Evolutionary conservation across 1,140 invertebrate species (phyloP), one percentile per base, ranked within the genome.

Genomic region (Zophobas atratus): DNA sequence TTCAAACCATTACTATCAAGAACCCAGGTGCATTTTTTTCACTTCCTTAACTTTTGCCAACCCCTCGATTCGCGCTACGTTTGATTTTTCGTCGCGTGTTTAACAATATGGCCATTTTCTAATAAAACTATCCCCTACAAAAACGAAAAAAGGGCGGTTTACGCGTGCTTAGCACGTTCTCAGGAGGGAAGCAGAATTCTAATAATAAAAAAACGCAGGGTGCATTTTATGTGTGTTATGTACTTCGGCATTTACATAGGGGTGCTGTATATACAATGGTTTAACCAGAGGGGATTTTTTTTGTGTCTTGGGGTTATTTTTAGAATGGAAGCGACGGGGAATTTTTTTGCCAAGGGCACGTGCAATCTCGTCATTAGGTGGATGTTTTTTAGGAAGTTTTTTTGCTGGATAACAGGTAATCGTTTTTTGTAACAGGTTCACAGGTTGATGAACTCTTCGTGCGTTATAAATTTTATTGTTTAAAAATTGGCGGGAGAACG

Each of bases 81-180:
- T 2, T 20, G 49, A 35, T 8, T 60, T 77, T 49, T 55, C 32
- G 76, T 74, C 77, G 77, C 56, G 77, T 74, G 70, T 73, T 73
- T 36, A 56, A 71, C 63, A 72, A 71, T 46, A 71, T 67, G 34
- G 39, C 67, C 63, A 77, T 77, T 77, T 77, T 71, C 56, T 67
- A 76, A 43, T 38, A 67, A 77, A 77, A 77, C 70, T 35, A 71
- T 71, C 70, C 70, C 51, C 70, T 51, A 60, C 53, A 53, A 71
- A 77, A 77, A 70, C 49, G 71, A 56, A 78, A 78, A 60, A 77
- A 60, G 63, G 56, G 71, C 73, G 76, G 49, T 49, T 46, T 72
- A 35, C 76, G 73, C 70, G 77, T 78, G 77, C 53, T 51, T 38
- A 67, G 70, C 77, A 78, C 77, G 77, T 74, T 78, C 77, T 72